Evolutionary conservation across 2,113 vertebrate genomes (phyloP).

Genomic region (Lamprologus tigripictilis): DNA sequence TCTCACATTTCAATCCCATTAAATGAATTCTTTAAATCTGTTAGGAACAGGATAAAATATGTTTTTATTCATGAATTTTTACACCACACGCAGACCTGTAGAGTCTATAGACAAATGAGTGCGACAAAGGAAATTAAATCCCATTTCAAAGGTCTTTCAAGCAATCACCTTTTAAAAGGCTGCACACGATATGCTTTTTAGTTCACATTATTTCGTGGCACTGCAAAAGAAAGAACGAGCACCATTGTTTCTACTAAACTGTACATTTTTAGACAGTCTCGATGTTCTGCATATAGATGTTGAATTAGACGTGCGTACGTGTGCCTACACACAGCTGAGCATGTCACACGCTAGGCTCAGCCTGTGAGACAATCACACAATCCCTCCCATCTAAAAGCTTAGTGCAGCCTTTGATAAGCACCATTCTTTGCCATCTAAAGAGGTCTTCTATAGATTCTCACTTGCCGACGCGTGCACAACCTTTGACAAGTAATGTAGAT

Average conservation of each 20-base stretch:
- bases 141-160: conserved; percentile 3
- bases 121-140: background rate
- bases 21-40: background rate
- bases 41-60: background rate
- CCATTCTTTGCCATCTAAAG: conserved; percentile 98
- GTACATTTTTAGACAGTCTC: background rate
- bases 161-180: background rate
- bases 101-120: background rate
- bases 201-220: background rate
- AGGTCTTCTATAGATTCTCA: conserved; percentile 98
- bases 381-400: conserved; percentile 85
- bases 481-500: conserved; percentile 99
- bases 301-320: conserved; percentile 23
- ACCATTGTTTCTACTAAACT: background rate
- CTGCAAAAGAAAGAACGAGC: background rate
- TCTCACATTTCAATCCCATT: background rate
- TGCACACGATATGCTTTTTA: background rate
- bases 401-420: conserved; percentile 91
- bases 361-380: conserved; percentile 79
- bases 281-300: background rate
- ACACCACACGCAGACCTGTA: background rate
- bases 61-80: background rate
- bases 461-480: conserved; percentile 98
- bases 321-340: conserved; percentile 48
- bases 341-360: conserved; percentile 51